A percentile compares a stretch with the other conserved stretches of the same genome.
Conservation (phyloP, 2,113 vertebrate species). For the Otus sunia region DNA sequence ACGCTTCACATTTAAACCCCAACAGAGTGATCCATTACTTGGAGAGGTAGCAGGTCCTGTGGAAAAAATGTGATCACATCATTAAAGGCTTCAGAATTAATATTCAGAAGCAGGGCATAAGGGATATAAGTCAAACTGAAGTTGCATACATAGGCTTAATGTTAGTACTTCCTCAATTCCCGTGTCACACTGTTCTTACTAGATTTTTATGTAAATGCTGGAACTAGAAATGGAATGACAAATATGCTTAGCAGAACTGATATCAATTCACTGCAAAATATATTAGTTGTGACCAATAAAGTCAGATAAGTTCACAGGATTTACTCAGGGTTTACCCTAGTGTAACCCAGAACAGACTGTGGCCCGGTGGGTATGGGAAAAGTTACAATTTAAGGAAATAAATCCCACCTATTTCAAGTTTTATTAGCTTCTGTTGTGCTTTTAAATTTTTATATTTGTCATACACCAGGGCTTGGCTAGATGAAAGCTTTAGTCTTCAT, state of each 20-base stretch:
- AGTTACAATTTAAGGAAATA: conserved; percentile 28
- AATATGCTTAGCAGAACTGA: neutral
- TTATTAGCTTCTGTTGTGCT: conserved; percentile 26
- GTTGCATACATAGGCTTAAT: neutral
- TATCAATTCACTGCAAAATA: conserved; percentile 21
- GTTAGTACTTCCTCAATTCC: neutral
- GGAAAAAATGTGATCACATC: neutral
- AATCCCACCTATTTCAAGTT: conserved; percentile 6
- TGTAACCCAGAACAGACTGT: neutral
- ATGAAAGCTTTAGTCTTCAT: conserved; percentile 5
- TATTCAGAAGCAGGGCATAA: neutral
- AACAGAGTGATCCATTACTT: neutral
- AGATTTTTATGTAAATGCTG: neutral
- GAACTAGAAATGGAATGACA: conserved; percentile 5
- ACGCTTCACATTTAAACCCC: neutral
- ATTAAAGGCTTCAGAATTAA: neutral
- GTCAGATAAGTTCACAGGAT: conserved; percentile 2
- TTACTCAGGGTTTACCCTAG: conserved; percentile 10
- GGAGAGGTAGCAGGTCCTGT: neutral
- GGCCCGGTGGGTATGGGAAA: neutral
- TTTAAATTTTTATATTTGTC: conserved; percentile 26
- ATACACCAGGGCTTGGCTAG: neutral
- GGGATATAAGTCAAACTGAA: neutral
- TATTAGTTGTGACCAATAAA: conserved; percentile 3
- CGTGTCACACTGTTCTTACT: neutral